Evolutionary conservation across 2,797 vertebrate species (phyloP).

Genomic region (Poeciliopsis paucimaculata): DNA sequence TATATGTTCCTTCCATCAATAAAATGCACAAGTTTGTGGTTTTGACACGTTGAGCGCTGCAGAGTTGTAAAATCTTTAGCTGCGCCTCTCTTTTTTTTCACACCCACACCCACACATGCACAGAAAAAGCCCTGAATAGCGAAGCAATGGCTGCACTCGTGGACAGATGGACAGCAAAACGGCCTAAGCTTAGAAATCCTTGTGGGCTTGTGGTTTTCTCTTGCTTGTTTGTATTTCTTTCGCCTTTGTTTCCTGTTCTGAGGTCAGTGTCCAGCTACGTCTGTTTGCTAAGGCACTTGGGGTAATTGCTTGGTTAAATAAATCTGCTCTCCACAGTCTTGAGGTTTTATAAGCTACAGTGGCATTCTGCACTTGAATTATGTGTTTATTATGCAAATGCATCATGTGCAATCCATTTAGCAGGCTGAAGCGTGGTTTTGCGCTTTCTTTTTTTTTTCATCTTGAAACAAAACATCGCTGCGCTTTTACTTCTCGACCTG

Average conservation of each 20-base stretch:
- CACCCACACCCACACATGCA: conserved; percentile 3
- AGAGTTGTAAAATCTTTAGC: not conserved
- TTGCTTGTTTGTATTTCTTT: conserved; percentile 59
- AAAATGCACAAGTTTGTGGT: not conserved
- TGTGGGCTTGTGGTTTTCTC: conserved; percentile 55
- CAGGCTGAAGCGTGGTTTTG: not conserved
- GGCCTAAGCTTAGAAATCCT: conserved; percentile 42
- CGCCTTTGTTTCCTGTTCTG: conserved; percentile 59
- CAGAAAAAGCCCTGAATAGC: conserved; percentile 19
- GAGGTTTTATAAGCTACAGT: conserved; percentile 47
- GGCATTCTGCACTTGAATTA: conserved; percentile 32
- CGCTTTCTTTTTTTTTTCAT: not conserved
- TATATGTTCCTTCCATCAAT: not conserved
- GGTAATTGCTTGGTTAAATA: conserved; percentile 67
- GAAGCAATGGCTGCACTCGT: conserved; percentile 37
- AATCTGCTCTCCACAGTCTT: conserved; percentile 46
- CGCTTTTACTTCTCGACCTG: conserved; percentile 1
- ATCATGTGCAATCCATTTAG: conserved; percentile 23
- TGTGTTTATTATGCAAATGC: conserved; percentile 40
- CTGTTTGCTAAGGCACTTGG: conserved; percentile 58
- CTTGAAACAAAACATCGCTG: conserved; percentile 18
- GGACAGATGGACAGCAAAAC: conserved; percentile 37
- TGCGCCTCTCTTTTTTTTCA: not conserved
- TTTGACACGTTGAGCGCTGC: not conserved
- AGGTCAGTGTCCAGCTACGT: conserved; percentile 66